Evolutionary conservation across 2,113 vertebrate genomes (phyloP).

Genomic region (Aldabrachelys gigantea): DNA sequence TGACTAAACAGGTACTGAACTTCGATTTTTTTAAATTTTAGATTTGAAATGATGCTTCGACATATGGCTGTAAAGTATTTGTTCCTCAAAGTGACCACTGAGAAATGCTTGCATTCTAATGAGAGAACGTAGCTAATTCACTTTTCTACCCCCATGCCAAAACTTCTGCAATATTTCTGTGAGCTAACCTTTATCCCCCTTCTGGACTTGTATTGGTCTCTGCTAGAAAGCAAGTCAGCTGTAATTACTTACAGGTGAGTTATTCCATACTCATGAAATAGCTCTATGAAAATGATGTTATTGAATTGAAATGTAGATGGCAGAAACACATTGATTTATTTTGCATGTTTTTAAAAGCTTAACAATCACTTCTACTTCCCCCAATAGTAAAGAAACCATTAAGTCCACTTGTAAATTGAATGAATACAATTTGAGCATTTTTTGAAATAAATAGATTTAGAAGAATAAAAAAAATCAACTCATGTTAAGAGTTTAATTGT

Average conservation of each 20-base stretch:
- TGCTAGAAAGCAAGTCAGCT: slow-evolving; percentile 71
- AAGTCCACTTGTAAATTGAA: slow-evolving; percentile 7
- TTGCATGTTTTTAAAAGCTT: slow-evolving; percentile 53
- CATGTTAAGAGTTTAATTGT: background rate
- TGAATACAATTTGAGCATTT: background rate
- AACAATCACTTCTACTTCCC: slow-evolving; percentile 3
- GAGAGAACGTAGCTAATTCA: slow-evolving; percentile 27
- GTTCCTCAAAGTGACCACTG: slow-evolving; percentile 18
- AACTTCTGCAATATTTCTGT: slow-evolving; percentile 65
- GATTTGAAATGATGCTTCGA: slow-evolving; percentile 12
- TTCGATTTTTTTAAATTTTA: background rate
- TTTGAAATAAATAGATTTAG: background rate
- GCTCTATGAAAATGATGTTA: slow-evolving; percentile 71
- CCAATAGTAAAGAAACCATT: slow-evolving; percentile 27
- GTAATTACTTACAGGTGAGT: slow-evolving; percentile 78
- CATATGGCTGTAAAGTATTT: slow-evolving; percentile 14
- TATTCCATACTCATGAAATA: slow-evolving; percentile 70
- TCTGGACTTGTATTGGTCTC: slow-evolving; percentile 55
- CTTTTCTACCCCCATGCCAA: slow-evolving; percentile 58
- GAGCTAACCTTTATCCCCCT: slow-evolving; percentile 68
- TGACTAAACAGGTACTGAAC: background rate
- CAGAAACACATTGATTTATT: slow-evolving; percentile 72
- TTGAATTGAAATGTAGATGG: slow-evolving; percentile 71
- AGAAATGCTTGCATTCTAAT: slow-evolving; percentile 46
- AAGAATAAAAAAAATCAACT: background rate